Evolutionary conservation across 35 echinoderm and acorn worm species (phyloP).

Genomic region (Lytechinus variegatus): DNA sequence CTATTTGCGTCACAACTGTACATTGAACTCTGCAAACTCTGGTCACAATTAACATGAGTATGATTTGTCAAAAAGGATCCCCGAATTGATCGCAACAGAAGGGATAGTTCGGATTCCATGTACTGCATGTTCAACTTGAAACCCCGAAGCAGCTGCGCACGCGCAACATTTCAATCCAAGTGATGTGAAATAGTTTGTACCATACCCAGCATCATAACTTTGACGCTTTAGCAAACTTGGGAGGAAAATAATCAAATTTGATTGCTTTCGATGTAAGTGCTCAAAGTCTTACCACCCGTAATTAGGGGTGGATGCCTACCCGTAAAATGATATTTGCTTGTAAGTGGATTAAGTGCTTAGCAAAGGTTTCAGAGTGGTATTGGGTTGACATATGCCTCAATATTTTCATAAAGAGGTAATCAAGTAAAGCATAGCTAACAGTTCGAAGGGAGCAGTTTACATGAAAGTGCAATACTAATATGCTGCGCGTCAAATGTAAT

Average conservation of each 20-base stretch:
- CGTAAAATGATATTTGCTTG: background rate
- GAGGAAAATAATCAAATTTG: background rate
- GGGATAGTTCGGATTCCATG: background rate
- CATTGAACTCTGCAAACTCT: background rate
- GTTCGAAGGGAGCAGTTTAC: background rate
- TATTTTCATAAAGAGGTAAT: background rate
- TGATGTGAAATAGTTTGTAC: background rate
- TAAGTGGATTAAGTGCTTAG: background rate
- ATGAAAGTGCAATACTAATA: background rate
- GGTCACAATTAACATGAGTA: background rate
- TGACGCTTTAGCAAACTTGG: background rate
- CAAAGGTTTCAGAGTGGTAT: background rate
- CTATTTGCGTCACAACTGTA: background rate
- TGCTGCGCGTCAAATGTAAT: background rate
- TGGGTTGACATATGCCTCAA: background rate
- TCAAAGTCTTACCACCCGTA: background rate
- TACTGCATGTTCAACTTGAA: background rate
- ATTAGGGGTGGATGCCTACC: background rate
- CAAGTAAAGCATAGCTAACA: background rate
- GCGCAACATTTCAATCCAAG: no score
- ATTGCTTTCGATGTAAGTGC: background rate
- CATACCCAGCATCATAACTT: background rate
- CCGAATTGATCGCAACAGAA: background rate
- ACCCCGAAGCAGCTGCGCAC: background rate
- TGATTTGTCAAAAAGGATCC: background rate